Conservation (phyloP, 2,888 invertebrate species). For the Papilio elwesi region DNA sequence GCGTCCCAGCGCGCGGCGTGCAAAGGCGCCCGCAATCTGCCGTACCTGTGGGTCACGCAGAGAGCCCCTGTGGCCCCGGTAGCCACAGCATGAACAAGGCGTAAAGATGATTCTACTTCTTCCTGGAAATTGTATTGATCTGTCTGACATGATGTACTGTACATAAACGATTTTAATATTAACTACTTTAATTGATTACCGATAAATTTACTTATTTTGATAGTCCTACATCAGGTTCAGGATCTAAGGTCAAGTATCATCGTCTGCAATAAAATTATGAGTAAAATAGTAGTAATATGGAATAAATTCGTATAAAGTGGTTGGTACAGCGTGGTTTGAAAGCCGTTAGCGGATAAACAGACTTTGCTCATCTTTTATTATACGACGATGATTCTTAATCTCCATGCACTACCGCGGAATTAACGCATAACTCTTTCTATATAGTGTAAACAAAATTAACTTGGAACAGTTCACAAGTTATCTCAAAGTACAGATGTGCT, state of each 20-base stretch:
- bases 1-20: slow-evolving; percentile 89
- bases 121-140: slow-evolving; percentile 62
- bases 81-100: slow-evolving; percentile 90
- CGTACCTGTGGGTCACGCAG: slow-evolving; percentile 88
- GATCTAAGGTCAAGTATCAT: too few species aligned
- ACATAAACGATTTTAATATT: too few species aligned
- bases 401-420: slow-evolving; percentile 7
- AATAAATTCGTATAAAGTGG: too few species aligned
- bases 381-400: background rate
- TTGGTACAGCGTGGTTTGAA: too few species aligned
- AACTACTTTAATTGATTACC: too few species aligned
- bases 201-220: too few species aligned
- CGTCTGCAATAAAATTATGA: too few species aligned
- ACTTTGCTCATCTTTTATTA: background rate
- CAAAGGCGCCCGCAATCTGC: slow-evolving; percentile 87
- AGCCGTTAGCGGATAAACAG: too few species aligned
- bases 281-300: too few species aligned
- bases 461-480: slow-evolving; percentile 16
- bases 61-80: slow-evolving; percentile 88
- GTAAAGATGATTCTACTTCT: slow-evolving; percentile 87
- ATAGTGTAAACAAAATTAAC: slow-evolving; percentile 40
- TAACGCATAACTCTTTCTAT: slow-evolving; percentile 52
- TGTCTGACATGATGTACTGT: slow-evolving; percentile 9
- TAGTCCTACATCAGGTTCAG: too few species aligned
- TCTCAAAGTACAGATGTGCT: slow-evolving; percentile 15